Percentiles rank a stretch among this genome's conserved stretches.
Conservation (phyloP, 2,113 vertebrate genomes). For the Rana temporaria region DNA sequence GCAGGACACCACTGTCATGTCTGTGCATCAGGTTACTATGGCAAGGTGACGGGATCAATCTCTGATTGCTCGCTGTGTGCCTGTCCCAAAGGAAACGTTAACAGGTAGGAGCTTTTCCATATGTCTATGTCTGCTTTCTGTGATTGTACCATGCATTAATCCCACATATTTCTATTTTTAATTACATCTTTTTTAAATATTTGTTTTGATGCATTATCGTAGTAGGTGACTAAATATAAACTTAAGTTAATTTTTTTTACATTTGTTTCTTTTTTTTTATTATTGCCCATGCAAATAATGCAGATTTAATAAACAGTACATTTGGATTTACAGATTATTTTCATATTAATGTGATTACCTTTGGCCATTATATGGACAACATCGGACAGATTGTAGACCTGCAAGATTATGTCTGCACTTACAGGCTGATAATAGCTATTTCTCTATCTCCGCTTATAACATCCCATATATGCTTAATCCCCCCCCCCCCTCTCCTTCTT, state of each 20-base stretch:
- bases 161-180: neutral
- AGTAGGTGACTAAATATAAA: no score
- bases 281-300: no score
- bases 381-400: no score
- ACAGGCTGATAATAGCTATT: neutral
- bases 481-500: no score
- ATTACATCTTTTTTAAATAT: no score
- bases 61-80: constrained; percentile 86
- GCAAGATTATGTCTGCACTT: neutral
- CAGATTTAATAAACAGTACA: no score
- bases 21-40: constrained; percentile 86
- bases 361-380: no score
- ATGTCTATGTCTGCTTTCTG: neutral
- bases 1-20: constrained; percentile 78
- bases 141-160: neutral
- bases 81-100: constrained; percentile 81
- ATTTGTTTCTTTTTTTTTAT: neutral
- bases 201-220: no score
- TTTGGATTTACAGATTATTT: no score
- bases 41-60: constrained; percentile 78
- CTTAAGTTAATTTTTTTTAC: neutral
- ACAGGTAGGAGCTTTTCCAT: constrained; percentile 72
- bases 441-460: no score
- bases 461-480: no score
- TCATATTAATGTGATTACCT: no score